Base-by-base conservation (phyloP, 1,140 invertebrate genomes). In the Camponotus floridanus region DNA sequence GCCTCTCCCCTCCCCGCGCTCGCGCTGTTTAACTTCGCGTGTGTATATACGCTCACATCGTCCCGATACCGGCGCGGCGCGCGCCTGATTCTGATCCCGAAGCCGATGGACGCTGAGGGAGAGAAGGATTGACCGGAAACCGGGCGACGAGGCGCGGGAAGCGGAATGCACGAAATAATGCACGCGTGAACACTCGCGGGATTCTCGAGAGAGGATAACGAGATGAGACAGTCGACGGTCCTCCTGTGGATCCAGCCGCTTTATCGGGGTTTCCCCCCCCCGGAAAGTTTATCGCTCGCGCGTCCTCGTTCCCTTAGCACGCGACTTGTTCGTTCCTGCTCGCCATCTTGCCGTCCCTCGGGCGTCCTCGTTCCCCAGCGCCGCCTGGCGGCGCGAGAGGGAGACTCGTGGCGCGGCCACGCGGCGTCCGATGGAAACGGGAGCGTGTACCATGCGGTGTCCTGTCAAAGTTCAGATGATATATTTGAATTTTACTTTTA, bases 311-410 rank as follows among this genome's bases (percentile, higher is more conserved):
- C 42, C 67, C 65, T 83, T 73, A 87, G 5, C 89, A 87, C 86
- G 86, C 88, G 81, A 87, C 85, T 90, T 71, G 45, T 68, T 87
- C 89, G 86, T 87, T 81, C 68, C 80, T 87, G 74, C 68, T 80
- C 86, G 87, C 86, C 74, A 88, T 89, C 55, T 87, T 84, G 48
- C 48, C 13, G 15, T 51, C 42, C 70, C 74, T 61, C 62, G n/a
- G 65, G 33, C 78, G 78, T 70, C 55, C 45, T 59, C 45, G 36
- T 1, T 15, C 26, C 33, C 21, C 21, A 48, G 2, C 61, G 61
- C 59, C 76, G 3, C 61, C 76, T 65, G 9, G 39, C 31, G 15
- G 3, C 76, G n/a, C 6, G 62, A 62, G 55, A 31, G 55, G 55
- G 15, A 61, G 57, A 13, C 15, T 61, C 21, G 33, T 18, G 36